Percentiles rank a stretch among this genome's conserved stretches.
Conservation (phyloP, 1,140 invertebrate genomes). For the Drosophila nannoptera region DNA sequence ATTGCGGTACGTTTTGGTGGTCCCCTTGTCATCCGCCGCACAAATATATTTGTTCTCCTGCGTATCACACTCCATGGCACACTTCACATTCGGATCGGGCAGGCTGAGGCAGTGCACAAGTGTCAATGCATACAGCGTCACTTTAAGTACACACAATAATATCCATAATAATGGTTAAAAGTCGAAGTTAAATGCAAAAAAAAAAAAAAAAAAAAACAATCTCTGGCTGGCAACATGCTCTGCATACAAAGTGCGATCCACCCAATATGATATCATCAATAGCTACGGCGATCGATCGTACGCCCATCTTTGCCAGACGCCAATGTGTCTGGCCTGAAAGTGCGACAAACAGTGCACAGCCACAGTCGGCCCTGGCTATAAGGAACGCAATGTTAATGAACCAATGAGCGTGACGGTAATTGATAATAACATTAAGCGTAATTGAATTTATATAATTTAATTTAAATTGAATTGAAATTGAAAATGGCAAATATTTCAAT, state of each 20-base stretch:
- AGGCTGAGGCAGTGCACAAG: constrained; percentile 65
- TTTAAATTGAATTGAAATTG: no score
- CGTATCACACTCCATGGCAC: constrained; percentile 69
- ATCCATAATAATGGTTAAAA: constrained; percentile 32
- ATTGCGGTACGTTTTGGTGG: constrained; percentile 72
- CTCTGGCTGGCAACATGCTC: constrained; percentile 29
- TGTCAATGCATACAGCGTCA: constrained; percentile 63
- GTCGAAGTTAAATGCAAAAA: constrained; percentile 45
- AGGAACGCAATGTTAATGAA: constrained; percentile 32
- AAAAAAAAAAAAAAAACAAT: neutral
- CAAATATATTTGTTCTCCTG: constrained; percentile 57
- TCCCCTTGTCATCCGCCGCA: constrained; percentile 72
- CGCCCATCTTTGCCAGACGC: constrained; percentile 64
- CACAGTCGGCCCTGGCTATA: constrained; percentile 1
- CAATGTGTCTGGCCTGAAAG: constrained; percentile 51
- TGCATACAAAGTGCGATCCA: constrained; percentile 51
- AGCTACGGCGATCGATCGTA: constrained; percentile 26
- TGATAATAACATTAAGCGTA: no score
- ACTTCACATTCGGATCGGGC: constrained; percentile 71
- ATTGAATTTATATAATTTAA: no score
- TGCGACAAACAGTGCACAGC: constrained; percentile 10
- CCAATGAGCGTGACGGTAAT: no score
- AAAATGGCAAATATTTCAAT: no score
- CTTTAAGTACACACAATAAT: constrained; percentile 59
- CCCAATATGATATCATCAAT: constrained; percentile 62